Evolutionary conservation across 2,888 invertebrate species (phyloP).

Genomic region (Corythucha ciliata): DNA sequence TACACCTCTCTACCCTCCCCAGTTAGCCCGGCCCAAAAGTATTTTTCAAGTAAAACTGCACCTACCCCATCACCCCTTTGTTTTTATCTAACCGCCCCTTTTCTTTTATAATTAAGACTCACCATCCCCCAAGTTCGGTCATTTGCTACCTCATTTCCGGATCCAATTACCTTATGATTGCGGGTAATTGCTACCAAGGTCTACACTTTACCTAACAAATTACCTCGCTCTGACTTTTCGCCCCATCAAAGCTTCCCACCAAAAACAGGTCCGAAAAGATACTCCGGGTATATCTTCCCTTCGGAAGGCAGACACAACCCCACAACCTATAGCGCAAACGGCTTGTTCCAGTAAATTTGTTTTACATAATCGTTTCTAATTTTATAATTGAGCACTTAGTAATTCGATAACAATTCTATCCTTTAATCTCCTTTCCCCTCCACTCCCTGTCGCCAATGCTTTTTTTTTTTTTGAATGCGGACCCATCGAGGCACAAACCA

Average conservation of each 20-base stretch:
- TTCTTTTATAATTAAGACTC: conserved; percentile 25
- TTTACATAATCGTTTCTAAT: conserved; percentile 32
- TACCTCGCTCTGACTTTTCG: conserved; percentile 11
- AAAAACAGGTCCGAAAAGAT: not conserved
- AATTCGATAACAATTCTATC: conserved; percentile 32
- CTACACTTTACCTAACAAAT: conserved; percentile 31
- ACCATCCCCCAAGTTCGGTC: conserved; percentile 22
- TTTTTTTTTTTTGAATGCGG: no score
- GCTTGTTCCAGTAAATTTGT: conserved; percentile 31
- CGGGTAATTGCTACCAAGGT: conserved; percentile 28
- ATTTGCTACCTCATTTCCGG: conserved; percentile 33
- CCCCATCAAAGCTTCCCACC: no score
- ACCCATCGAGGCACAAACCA: no score
- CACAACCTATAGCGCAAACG: not conserved
- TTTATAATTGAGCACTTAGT: conserved; percentile 31
- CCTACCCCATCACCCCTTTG: not conserved
- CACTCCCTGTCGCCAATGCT: not conserved
- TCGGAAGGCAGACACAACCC: not conserved
- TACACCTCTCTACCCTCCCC: no score
- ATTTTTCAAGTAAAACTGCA: no score
- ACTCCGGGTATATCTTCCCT: not conserved
- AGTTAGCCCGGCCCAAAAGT: no score
- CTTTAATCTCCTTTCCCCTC: no score
- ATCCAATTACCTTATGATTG: conserved; percentile 30
- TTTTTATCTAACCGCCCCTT: not conserved